Evolutionary conservation across 2,888 invertebrate species (phyloP).

Genomic region (Aleiodes alternator): DNA sequence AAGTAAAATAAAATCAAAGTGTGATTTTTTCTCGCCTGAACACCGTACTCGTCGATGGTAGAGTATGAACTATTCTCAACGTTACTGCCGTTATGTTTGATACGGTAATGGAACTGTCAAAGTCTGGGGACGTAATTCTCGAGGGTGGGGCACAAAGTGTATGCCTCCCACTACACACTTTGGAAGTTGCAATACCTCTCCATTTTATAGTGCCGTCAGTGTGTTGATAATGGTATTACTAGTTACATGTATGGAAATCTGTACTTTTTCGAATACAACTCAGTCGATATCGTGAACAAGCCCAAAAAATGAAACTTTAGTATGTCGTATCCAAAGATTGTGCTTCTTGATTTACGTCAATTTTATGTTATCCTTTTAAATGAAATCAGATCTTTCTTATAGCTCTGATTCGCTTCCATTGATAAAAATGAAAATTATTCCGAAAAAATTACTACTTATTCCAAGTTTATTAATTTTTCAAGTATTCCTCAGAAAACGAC

Average conservation of each 20-base stretch:
- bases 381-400: no score
- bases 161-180: slow-evolving; percentile 41
- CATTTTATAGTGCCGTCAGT: slow-evolving; percentile 37
- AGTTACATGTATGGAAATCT: slow-evolving; percentile 10
- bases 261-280: not conserved
- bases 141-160: slow-evolving; percentile 57
- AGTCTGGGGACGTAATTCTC: slow-evolving; percentile 53
- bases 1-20: no score
- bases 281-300: no score
- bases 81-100: slow-evolving; percentile 68
- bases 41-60: slow-evolving; percentile 63
- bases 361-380: no score
- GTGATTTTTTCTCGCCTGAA: no score
- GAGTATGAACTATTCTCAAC: slow-evolving; percentile 63
- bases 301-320: no score
- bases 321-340: no score
- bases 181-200: slow-evolving; percentile 39
- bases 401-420: no score
- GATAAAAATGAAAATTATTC: no score
- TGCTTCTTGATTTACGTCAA: no score
- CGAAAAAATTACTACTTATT: not conserved
- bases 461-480: not conserved
- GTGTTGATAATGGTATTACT: slow-evolving; percentile 22
- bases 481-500: slow-evolving; percentile 3
- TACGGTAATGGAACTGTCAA: slow-evolving; percentile 73